Conservation (phyloP, 2,113 vertebrate species). For the Halichoerus grypus region DNA sequence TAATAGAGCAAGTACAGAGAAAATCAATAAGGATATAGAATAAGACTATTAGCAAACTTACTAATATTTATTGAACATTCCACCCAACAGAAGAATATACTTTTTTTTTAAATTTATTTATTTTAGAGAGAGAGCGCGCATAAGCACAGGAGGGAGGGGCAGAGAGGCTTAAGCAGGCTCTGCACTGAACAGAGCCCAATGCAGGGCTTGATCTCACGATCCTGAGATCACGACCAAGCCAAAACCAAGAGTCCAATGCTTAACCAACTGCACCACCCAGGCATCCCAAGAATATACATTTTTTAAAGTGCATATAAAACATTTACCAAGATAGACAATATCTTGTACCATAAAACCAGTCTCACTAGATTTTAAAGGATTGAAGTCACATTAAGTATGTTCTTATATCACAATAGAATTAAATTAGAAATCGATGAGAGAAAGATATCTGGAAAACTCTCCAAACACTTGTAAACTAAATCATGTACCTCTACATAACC, state of each 20-base stretch:
- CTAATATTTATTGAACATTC: background rate
- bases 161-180: background rate
- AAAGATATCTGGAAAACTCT: background rate
- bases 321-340: background rate
- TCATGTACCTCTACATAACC: background rate
- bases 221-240: background rate
- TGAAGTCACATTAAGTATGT: background rate
- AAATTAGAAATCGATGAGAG: background rate
- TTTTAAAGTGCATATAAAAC: background rate
- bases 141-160: no score
- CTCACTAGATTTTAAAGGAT: background rate
- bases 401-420: background rate
- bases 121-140: background rate
- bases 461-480: background rate
- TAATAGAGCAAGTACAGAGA: background rate
- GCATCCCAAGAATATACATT: background rate
- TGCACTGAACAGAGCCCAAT: no score
- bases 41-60: background rate
- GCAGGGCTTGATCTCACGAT: background rate
- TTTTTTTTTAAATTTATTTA: background rate
- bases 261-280: background rate
- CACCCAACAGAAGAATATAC: background rate
- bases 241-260: no score
- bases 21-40: background rate
- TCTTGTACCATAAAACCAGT: background rate